A percentile compares a stretch with the other conserved stretches of the same genome.
These are phyloP conservation scores for Drosophila multiciliata DNA, from an alignment of 2,888 invertebrate species.

Conservation along the genomic window DNA sequence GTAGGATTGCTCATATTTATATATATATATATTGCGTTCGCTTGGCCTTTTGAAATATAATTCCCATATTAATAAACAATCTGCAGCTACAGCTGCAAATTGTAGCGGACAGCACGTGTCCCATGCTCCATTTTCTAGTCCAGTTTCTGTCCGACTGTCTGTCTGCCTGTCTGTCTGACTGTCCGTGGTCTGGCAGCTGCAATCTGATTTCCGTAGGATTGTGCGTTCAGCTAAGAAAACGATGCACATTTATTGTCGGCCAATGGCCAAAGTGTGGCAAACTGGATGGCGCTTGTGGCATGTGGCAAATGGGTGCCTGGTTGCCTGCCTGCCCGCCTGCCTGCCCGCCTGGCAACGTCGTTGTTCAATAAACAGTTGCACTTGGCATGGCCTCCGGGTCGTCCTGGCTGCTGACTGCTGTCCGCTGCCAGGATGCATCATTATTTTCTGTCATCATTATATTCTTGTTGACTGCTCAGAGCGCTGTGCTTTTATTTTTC, in stretches of 20 bases:
- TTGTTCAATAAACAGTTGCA: conserved; percentile 70
- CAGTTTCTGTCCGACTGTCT: background rate
- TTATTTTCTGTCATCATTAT: conserved; percentile 81
- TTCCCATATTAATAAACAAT: conserved; percentile 71
- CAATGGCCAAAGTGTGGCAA: conserved; percentile 8
- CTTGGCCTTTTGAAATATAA: conserved; percentile 56
- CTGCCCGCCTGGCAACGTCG: conserved; percentile 38
- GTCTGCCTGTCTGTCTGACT: background rate
- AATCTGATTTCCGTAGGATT: conserved; percentile 74
- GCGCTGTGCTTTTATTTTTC: conserved; percentile 24
- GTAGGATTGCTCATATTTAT: conserved; percentile 42
- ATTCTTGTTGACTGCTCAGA: conserved; percentile 70
- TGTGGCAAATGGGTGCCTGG: background rate
- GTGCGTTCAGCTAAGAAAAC: conserved; percentile 79
- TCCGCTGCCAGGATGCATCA: conserved; percentile 74
- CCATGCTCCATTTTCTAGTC: conserved; percentile 15
- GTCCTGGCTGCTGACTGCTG: conserved; percentile 29
- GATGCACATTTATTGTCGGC: conserved; percentile 68
- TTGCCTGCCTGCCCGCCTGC: background rate
- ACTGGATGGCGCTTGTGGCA: background rate
- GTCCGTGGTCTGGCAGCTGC: conserved; percentile 27
- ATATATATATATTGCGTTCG: conserved; percentile 13
- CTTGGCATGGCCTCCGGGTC: conserved; percentile 51
- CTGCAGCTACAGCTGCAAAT: conserved; percentile 50
- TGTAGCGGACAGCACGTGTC: conserved; percentile 39